Evolutionary conservation across 1,140 invertebrate genomes (phyloP), one percentile per base, ranked within the genome.

Genomic region (Euwallacea fornicatus): DNA sequence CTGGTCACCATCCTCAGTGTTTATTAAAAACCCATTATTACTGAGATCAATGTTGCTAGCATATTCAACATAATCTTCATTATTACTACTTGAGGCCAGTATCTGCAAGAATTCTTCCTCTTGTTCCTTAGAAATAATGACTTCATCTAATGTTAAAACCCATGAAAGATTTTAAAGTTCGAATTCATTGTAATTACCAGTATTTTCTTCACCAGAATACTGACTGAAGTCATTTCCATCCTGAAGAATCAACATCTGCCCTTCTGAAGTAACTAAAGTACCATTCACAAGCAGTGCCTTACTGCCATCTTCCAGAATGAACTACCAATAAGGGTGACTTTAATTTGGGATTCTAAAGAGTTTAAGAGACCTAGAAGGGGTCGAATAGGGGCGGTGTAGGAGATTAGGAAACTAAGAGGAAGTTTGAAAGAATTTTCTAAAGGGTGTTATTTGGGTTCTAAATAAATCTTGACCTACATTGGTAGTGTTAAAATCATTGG

Each of bases 201-300:
- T 54, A 56, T 68, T 71, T 43, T 75, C 70, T 56, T 78, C 73
- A 43, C 76, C 65, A 15, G 65, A 69, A 71, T 74, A 76, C 44
- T 74, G 72, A 44, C 66, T 75, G 15, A 77, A 61, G 33, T 74
- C 66, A 46, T 72, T 72, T 42, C 59, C 71, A 33, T 76, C 75
- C 47, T 76, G 75, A 6, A 78, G 44, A 50, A 78, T 15, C 16
- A 78, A 44, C 13, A 74, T 71, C 55, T 76, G 63, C 58, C 62
- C 72, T 58, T 76, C 69, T 42, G 66, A 44, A 42, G 72, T 67
- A 7, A 76, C 44, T 42, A 75, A 71, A 56, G 74, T 71, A 7
- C 76, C 75, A 69, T 77, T 69, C 11, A 76, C 69, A 33, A 76
- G 33, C 46, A 74, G 71, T 41, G 77, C 72, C 64, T 47, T 66